Evolutionary conservation across 2,113 vertebrate species (phyloP).

Genomic region (Rhinolophus sinicus): DNA sequence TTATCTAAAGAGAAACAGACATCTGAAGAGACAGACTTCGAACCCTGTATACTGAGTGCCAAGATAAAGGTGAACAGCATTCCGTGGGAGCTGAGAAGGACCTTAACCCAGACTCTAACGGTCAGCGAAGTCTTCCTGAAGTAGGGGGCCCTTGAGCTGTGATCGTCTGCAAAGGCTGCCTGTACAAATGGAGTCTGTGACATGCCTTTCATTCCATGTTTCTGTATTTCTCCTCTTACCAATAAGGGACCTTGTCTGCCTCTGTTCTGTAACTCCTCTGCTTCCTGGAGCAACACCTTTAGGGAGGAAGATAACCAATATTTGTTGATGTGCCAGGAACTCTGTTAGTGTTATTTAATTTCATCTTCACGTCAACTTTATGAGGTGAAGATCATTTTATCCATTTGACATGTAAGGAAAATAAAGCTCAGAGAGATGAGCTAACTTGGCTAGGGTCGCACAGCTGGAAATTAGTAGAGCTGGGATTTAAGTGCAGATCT

Average conservation of each 20-base stretch:
- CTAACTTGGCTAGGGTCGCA: not conserved
- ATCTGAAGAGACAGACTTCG: not conserved
- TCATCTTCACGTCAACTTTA: constrained; percentile 21
- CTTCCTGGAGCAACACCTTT: constrained; percentile 43
- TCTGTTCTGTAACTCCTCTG: not conserved
- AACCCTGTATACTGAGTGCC: not conserved
- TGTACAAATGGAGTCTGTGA: not conserved
- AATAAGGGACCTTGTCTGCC: not conserved
- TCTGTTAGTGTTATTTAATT: not conserved
- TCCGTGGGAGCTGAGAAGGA: not conserved
- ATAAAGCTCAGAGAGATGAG: constrained; percentile 22
- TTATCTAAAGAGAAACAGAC: not conserved
- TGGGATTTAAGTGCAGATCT: constrained; percentile 5
- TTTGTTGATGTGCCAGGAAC: not conserved
- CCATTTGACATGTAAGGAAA: constrained; percentile 27
- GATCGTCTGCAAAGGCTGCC: not conserved
- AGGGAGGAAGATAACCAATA: constrained; percentile 12
- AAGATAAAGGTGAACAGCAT: not conserved
- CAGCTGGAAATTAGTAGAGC: not conserved
- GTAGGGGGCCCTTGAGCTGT: not conserved
- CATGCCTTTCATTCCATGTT: not conserved
- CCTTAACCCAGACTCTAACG: not conserved
- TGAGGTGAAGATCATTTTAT: constrained; percentile 43
- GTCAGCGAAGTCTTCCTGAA: not conserved
- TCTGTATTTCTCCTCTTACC: constrained; percentile 21